Evolutionary conservation across 2,797 vertebrate genomes (phyloP), one percentile per base, ranked within the genome.

Genomic region (Onychomys torridus): DNA sequence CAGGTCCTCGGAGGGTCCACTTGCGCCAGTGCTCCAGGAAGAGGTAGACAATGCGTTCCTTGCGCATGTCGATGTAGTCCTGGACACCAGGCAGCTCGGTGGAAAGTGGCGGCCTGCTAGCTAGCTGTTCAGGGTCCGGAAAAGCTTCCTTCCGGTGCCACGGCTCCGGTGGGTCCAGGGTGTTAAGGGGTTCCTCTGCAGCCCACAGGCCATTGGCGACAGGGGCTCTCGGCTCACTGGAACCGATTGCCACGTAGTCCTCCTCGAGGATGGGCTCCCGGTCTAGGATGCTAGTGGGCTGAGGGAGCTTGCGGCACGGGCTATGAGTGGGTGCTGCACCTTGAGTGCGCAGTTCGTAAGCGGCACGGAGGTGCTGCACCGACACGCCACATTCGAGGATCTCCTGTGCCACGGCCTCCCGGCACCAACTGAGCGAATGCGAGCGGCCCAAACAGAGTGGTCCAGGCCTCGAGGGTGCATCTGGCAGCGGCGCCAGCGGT

Each of bases 21-120:
- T 99, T 99, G 96, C 99, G 99, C 99, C 99, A 99, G 97, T 99
- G 99, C 97, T 99, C 99, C 88, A 99, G 98, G 95, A 99, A 99
- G 76, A 99, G 98, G 98, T 99, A 99, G 77, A 99, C 99, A 3
- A 99, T 99, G 67, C 99, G 99, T 92, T 99, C 99, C 98, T 99
- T 99, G 96, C 99, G 99, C 97, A 99, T 99, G 98, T 99, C 99
- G 0, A 99, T 98, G 92, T 98, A 99, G 96, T 99, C 99, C 77
- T 99, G 99, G 6, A 99, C 98, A 7, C 99, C 98, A 71, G 99
- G 99, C 2, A 99, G 95, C 97, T 99, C 99, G 0, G 99, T 99
- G 95, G 99, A 98, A 0, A 98, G 99, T n/a, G 99, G 98, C 32
- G 99, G 98, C 97, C 98, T 99, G 96, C 98, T 98, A 21, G 98